These are phyloP conservation scores for Okamejei kenojei DNA, from an alignment of 2,797 vertebrate genomes.

Conservation along the genomic window DNA sequence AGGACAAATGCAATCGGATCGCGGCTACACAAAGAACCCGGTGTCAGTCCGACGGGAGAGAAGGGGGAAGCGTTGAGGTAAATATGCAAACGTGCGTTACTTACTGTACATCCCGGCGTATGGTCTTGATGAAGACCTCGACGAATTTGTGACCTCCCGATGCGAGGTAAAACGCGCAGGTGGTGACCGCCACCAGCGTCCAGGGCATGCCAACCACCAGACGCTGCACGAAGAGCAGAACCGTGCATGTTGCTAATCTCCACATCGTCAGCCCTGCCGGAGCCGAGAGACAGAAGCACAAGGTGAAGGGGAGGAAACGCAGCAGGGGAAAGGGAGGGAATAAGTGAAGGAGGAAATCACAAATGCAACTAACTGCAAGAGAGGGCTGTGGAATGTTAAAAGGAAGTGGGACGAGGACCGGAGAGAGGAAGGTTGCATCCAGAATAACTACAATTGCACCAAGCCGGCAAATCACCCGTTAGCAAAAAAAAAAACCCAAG, in stretches of 20 bases:
- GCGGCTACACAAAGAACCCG: not conserved
- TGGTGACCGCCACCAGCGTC: conserved; percentile 71
- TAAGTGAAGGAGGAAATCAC: not conserved
- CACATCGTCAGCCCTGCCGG: conserved; percentile 64
- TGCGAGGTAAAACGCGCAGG: conserved; percentile 79
- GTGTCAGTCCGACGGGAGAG: not conserved
- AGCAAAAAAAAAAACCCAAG: not conserved
- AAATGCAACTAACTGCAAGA: not conserved
- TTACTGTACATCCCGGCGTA: conserved; percentile 81
- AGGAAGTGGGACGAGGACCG: not conserved
- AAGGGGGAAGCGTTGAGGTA: not conserved
- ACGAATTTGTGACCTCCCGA: conserved; percentile 82
- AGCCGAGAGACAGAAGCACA: not conserved
- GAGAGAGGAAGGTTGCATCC: not conserved
- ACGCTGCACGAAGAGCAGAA: conserved; percentile 71
- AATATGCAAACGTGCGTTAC: conserved; percentile 44
- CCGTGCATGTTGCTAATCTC: conserved; percentile 70
- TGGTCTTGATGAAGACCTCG: conserved; percentile 72
- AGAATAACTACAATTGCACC: not conserved
- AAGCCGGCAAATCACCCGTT: not conserved
- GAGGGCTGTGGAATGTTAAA: not conserved
- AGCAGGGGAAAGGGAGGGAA: not conserved
- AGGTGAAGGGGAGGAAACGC: not conserved
- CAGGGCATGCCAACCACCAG: conserved; percentile 74
- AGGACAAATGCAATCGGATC: not conserved